Base-by-base conservation (phyloP, 35 echinoderm and acorn worm species). In the Stichopus chloronotus region DNA sequence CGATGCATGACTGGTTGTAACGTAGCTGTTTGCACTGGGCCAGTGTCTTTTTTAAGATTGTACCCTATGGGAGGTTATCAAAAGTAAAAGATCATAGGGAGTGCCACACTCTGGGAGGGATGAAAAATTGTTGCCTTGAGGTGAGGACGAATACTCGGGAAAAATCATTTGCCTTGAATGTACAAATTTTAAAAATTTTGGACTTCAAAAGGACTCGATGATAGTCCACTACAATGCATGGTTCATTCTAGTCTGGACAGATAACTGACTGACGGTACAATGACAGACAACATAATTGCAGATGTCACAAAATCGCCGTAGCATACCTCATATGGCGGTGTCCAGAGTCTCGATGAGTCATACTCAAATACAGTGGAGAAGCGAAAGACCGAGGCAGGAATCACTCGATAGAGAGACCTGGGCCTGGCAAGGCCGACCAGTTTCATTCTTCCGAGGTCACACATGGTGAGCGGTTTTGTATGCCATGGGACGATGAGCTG, bases 401-500 rank as follows among this genome's bases (percentile, higher is more conserved):
- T 91, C 1, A 94, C 92, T 56, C 93, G 87, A 21, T 60, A 63
- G 24, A 94, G 30, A 63, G 95, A 96, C 81, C 94, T 94, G 2
- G 79, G 23, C 61, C 84, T 94, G 17, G 95, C 91, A 72, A 99
- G 84, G 23, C 97, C 97, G 25, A 99, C 94, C 20, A 99, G 85
- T 77, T 99, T 99, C 94, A 99, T 96, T 61, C 90, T 72, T 11
- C 87, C 87, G 10, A 99, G 69, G 19, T 99, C 97, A 5, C 82
- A 43, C 83, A 96, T 93, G 56, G 88, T 92, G 14, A 99, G 71
- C 6, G 97, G 92, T 74, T 93, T 93, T 19, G 95, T 96, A 82
- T 96, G 95, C 97, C 97, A 99, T 52, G 97, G 97, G 8, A 96
- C 94, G 3, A 99, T 94, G 10, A 98, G 86, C 85, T 99, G 95